Conservation (phyloP, 2,888 invertebrate species). For the Epirrhoe alternata region DNA sequence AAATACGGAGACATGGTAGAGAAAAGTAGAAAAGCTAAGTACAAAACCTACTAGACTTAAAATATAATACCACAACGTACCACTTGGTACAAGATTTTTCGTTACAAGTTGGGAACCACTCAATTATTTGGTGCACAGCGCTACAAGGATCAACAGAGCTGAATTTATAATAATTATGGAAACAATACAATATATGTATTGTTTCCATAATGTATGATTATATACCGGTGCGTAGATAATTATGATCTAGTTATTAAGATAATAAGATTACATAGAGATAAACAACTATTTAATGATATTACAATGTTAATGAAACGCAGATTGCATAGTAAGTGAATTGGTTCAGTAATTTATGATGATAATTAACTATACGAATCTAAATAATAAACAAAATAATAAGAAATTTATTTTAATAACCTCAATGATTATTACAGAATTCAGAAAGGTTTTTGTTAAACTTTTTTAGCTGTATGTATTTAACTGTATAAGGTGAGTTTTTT, state of each 20-base stretch:
- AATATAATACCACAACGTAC: too few relatives aligned
- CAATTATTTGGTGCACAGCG: too few relatives aligned
- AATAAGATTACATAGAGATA: constrained; percentile 24
- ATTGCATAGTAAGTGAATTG: constrained; percentile 24
- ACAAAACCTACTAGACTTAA: too few relatives aligned
- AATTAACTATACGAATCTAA: neutral
- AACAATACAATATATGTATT: neutral
- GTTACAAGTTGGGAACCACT: too few relatives aligned
- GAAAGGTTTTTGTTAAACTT: too few relatives aligned
- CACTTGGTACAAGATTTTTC: too few relatives aligned
- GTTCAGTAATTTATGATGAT: constrained; percentile 7
- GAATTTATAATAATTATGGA: neutral
- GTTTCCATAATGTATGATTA: neutral
- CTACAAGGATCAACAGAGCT: too few relatives aligned
- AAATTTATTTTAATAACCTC: neutral
- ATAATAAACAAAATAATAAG: neutral
- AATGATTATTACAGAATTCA: neutral
- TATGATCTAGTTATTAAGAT: neutral
- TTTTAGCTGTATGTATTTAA: too few relatives aligned
- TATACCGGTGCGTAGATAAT: neutral
- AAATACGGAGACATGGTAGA: too few relatives aligned
- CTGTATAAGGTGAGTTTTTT: too few relatives aligned
- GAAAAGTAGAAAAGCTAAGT: too few relatives aligned
- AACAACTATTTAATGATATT: constrained; percentile 12
- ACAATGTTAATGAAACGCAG: constrained; percentile 20